These are phyloP conservation scores for Apodemia duryi DNA, from an alignment of 2,888 invertebrate genomes.

Conservation along the genomic window DNA sequence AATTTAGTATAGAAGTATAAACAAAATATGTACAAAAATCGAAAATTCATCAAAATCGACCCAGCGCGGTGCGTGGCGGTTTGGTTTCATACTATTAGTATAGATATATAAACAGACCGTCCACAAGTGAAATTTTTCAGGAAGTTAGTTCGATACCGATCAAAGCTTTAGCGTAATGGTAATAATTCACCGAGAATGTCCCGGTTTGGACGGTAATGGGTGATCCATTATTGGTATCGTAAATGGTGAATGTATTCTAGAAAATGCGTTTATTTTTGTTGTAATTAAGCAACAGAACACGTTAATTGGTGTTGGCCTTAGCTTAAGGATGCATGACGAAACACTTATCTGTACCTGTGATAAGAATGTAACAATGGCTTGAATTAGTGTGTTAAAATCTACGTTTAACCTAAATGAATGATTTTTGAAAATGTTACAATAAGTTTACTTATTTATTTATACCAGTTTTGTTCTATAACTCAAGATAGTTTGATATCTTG, in stretches of 20 bases:
- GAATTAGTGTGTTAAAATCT: background rate
- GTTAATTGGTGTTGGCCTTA: background rate
- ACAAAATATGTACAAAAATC: no score
- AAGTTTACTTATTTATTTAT: no score
- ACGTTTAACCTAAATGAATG: background rate
- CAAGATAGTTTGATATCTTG: no score
- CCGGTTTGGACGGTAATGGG: constrained; percentile 8
- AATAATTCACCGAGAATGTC: background rate
- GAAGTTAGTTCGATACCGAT: background rate
- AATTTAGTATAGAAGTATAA: no score
- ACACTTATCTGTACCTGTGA: background rate
- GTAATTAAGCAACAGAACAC: background rate
- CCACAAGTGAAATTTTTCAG: background rate
- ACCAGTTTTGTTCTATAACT: no score
- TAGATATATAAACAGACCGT: no score
- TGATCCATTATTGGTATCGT: constrained; percentile 11
- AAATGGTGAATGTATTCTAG: constrained; percentile 1
- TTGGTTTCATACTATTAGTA: no score
- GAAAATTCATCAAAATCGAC: no score
- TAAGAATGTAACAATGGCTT: background rate
- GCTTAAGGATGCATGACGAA: background rate
- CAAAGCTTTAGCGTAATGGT: background rate
- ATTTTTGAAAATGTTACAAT: no score
- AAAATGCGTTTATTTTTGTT: constrained; percentile 2
- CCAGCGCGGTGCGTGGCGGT: no score